Conservation (phyloP, 2,113 vertebrate genomes). For the Menidia beryllina region DNA sequence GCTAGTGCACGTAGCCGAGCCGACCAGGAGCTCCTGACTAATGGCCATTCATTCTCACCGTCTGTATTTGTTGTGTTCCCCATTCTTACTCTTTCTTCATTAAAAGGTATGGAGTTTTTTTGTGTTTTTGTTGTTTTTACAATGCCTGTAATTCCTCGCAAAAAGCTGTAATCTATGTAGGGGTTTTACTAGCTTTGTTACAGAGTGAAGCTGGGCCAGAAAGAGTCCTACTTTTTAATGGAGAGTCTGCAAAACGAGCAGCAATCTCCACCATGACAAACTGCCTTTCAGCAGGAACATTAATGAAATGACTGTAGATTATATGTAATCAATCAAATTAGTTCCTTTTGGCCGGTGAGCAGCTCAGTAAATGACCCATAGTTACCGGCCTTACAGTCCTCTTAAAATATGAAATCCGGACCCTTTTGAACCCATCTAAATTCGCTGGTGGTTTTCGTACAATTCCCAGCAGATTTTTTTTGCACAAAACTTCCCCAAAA, state of each 20-base stretch:
- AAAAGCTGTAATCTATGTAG: neutral
- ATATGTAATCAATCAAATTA: neutral
- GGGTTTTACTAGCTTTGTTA: neutral
- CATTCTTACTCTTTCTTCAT: no score
- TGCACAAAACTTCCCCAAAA: no score
- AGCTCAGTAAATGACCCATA: neutral
- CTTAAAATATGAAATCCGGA: neutral
- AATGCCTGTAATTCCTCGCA: neutral
- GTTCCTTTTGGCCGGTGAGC: neutral
- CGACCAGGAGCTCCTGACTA: no score
- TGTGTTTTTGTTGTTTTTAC: no score
- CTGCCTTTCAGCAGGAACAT: neutral
- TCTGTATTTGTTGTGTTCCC: no score
- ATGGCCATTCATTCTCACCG: no score
- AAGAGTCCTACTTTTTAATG: neutral
- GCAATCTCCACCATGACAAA: neutral
- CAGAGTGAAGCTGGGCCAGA: neutral
- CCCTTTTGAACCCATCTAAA: no score
- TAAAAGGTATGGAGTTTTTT: no score
- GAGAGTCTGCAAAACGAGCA: neutral
- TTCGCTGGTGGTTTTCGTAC: no score
- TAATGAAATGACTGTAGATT: conserved; percentile 2
- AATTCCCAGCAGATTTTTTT: no score
- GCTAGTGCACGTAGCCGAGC: no score
- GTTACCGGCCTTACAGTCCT: neutral